Evolutionary conservation across 2,797 vertebrate genomes (phyloP).

Genomic region (Parauchenoglanis ngamensis): DNA sequence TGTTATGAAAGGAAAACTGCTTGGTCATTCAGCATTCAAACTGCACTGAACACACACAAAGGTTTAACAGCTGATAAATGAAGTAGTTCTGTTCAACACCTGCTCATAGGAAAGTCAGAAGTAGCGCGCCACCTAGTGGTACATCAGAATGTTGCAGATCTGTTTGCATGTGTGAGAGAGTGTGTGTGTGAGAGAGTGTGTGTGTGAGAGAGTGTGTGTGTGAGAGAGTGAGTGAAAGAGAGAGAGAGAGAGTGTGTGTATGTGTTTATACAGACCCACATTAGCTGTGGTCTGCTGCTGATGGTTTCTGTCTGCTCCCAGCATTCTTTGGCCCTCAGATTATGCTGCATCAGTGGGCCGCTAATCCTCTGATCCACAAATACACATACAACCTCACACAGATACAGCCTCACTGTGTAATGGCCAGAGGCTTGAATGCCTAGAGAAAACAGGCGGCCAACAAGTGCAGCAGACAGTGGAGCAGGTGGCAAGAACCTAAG

Average conservation of each 20-base stretch:
- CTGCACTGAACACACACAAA: not conserved
- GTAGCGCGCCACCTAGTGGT: not conserved
- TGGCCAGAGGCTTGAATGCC: slow-evolving; percentile 15
- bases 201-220: slow-evolving; percentile 18
- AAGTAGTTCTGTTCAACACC: not conserved
- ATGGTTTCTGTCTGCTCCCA: slow-evolving; percentile 70
- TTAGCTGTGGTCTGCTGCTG: slow-evolving; percentile 76
- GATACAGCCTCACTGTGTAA: slow-evolving; percentile 8
- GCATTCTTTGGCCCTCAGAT: slow-evolving; percentile 38
- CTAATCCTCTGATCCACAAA: slow-evolving; percentile 35
- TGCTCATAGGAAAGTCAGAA: not conserved
- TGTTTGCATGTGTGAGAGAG: slow-evolving; percentile 15
- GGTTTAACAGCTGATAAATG: not conserved
- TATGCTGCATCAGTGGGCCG: slow-evolving; percentile 35
- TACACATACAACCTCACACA: slow-evolving; percentile 36
- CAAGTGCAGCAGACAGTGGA: slow-evolving; percentile 38
- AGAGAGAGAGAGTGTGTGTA: not conserved
- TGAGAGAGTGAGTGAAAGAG: no score
- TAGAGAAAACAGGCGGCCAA: slow-evolving; percentile 20
- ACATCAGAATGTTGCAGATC: not conserved
- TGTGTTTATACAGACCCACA: slow-evolving; percentile 71
- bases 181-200: slow-evolving; percentile 16
- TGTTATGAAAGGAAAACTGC: not conserved
- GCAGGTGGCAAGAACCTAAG: slow-evolving; percentile 32
- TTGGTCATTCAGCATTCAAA: not conserved